These are phyloP conservation scores for Miniopterus natalensis DNA, from an alignment of 2,113 vertebrate genomes.

Conservation along the genomic window DNA sequence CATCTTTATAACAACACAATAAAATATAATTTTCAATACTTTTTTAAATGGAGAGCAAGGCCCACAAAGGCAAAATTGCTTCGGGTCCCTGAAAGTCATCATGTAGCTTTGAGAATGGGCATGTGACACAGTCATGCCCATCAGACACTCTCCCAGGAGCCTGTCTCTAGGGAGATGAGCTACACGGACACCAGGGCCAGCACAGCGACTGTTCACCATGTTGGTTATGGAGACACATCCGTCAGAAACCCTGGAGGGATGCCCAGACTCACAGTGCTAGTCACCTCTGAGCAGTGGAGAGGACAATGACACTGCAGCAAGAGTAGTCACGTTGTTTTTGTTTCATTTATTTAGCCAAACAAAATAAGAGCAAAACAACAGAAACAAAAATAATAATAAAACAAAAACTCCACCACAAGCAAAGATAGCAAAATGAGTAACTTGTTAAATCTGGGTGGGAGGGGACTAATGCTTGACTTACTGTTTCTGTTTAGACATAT, in stretches of 20 bases:
- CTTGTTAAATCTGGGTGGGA: not conserved
- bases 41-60: not conserved
- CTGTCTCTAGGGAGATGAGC: not conserved
- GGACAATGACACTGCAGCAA: not conserved
- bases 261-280: not conserved
- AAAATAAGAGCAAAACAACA: not conserved
- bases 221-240: not conserved
- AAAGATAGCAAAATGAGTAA: not conserved
- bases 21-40: not conserved
- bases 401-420: not conserved
- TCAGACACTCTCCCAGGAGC: not conserved
- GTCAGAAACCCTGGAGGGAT: not conserved
- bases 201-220: not conserved
- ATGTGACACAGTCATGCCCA: not conserved
- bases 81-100: not conserved
- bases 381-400: not conserved
- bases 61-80: not conserved
- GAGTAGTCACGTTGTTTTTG: not conserved
- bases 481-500: not conserved
- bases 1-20: not conserved
- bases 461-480: not conserved
- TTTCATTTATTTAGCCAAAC: slow-evolving; percentile 7
- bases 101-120: not conserved
- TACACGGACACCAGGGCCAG: not conserved
- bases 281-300: not conserved